Evolutionary conservation across 2,113 vertebrate genomes (phyloP).

Genomic region (Ophthalmolycus amberensis): DNA sequence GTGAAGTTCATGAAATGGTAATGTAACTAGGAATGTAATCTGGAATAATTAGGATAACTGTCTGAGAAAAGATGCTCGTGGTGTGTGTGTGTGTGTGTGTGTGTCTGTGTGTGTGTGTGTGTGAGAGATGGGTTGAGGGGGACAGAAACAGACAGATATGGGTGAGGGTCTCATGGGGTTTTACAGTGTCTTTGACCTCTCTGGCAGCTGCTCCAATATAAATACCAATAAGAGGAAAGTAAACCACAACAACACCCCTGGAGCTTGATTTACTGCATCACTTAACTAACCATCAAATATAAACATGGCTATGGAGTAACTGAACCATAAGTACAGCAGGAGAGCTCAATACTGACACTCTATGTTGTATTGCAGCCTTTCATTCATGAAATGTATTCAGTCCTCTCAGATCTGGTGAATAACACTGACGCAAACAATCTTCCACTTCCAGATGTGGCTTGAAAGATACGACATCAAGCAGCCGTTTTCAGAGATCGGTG

Average conservation of each 20-base stretch:
- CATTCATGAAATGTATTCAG: conserved; percentile 7
- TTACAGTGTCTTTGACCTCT: conserved; percentile 63
- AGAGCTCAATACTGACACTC: neutral
- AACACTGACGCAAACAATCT: conserved; percentile 32
- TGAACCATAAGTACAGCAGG: conserved; percentile 14
- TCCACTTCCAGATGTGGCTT: conserved; percentile 28
- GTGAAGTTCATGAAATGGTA: conserved; percentile 56
- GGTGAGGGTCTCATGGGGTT: conserved; percentile 53
- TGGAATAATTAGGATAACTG: conserved; percentile 21
- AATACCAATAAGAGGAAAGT: conserved; percentile 46
- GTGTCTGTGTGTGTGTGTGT: conserved; percentile 8
- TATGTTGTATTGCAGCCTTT: conserved; percentile 9
- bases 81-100: neutral
- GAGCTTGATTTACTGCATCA: conserved; percentile 59
- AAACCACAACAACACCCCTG: conserved; percentile 53
- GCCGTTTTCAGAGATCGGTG: conserved; percentile 24
- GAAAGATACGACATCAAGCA: conserved; percentile 31
- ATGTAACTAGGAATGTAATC: conserved; percentile 30
- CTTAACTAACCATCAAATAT: conserved; percentile 45
- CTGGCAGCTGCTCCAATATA: conserved; percentile 70
- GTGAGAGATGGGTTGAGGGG: neutral
- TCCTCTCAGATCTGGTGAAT: conserved; percentile 13
- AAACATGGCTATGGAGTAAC: conserved; percentile 34
- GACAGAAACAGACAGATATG: conserved; percentile 49
- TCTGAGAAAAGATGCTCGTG: neutral